These are phyloP conservation scores for Leptopilina boulardi DNA, from an alignment of 1,140 invertebrate genomes.

Conservation along the genomic window DNA sequence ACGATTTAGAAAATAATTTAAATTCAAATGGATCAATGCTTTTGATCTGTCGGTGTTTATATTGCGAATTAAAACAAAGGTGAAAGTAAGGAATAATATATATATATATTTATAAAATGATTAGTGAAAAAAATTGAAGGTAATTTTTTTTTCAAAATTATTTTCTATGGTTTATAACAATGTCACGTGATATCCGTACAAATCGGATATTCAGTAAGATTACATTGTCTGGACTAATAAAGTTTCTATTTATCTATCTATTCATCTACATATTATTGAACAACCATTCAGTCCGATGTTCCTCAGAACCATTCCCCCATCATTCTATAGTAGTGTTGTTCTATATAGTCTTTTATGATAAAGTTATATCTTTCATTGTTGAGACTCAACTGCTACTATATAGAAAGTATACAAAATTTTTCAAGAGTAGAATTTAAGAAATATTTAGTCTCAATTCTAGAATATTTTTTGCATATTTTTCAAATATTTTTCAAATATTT, in stretches of 20 bases:
- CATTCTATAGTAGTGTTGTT: no score
- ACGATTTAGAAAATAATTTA: conserved; percentile 19
- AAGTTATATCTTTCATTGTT: conserved; percentile 25
- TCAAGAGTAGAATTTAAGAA: no score
- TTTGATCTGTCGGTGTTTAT: conserved; percentile 5
- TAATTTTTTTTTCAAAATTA: background rate
- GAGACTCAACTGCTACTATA: conserved; percentile 16
- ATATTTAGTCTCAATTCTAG: no score
- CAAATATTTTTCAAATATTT: no score
- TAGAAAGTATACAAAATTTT: no score
- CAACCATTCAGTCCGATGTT: conserved; percentile 27
- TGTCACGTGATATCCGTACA: conserved; percentile 28
- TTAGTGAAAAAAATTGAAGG: background rate
- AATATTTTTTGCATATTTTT: no score
- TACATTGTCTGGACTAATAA: conserved; percentile 23
- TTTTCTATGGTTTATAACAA: conserved; percentile 5
- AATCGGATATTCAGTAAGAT: conserved; percentile 26
- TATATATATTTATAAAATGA: background rate
- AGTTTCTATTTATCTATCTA: conserved; percentile 32
- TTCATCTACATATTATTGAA: conserved; percentile 29
- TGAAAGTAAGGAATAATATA: conserved; percentile 22
- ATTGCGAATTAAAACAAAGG: conserved; percentile 5
- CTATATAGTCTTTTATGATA: conserved; percentile 23
- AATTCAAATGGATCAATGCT: conserved; percentile 23
- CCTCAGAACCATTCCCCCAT: conserved; percentile 4